These are phyloP conservation scores for Drosophila stalkeri DNA, from an alignment of 2,888 invertebrate species.

Conservation along the genomic window DNA sequence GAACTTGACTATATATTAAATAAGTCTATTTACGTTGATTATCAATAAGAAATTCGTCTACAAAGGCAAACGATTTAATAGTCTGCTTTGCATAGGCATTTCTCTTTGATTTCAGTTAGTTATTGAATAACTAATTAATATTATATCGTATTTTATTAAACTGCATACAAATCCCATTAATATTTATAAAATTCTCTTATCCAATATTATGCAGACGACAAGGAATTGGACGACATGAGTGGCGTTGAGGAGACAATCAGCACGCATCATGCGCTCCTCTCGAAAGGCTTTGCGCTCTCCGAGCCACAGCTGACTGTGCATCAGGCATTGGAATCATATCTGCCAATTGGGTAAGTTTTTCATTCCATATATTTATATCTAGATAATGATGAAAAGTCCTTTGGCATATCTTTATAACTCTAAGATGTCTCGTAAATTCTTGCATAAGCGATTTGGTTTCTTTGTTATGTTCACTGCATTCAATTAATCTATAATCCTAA, in stretches of 20 bases:
- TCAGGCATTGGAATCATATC: conserved; percentile 95
- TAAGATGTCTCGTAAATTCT: background rate
- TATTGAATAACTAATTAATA: background rate
- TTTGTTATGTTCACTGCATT: too few relatives aligned
- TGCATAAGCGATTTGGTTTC: background rate
- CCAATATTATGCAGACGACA: conserved; percentile 86
- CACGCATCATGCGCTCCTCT: conserved; percentile 89
- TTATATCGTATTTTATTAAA: background rate
- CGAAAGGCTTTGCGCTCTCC: conserved; percentile 95
- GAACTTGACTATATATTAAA: background rate
- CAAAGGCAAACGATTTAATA: background rate
- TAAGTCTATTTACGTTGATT: background rate
- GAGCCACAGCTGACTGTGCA: conserved; percentile 93
- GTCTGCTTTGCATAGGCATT: background rate
- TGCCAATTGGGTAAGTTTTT: conserved; percentile 91
- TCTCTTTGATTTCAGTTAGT: too few relatives aligned
- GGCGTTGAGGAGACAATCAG: conserved; percentile 88
- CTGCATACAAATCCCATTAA: background rate
- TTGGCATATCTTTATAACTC: background rate
- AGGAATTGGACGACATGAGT: conserved; percentile 90
- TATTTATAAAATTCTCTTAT: background rate
- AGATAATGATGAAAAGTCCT: background rate
- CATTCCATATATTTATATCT: background rate
- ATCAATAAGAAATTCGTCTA: background rate
- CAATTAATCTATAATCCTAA: background rate